A percentile compares a stretch with the other conserved stretches of the same genome.
Conservation (phyloP, 1,140 invertebrate genomes). For the Calycopis cecrops region DNA sequence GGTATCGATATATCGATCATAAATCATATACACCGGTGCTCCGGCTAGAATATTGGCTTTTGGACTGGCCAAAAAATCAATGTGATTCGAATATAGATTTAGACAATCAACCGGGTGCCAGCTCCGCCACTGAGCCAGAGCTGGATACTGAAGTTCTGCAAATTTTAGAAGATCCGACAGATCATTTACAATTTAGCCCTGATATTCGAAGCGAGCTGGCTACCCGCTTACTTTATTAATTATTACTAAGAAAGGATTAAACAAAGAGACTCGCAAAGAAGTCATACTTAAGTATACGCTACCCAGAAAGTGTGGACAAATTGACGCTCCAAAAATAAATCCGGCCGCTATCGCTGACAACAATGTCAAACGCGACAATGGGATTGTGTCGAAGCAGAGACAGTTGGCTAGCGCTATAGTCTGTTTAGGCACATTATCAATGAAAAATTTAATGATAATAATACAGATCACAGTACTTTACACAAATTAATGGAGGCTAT, state of each 20-base stretch:
- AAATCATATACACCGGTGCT: too few relatives aligned
- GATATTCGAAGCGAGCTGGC: constrained; percentile 11
- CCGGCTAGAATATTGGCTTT: too few relatives aligned
- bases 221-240: constrained; percentile 4
- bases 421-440: constrained; percentile 12
- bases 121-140: background rate
- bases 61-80: too few relatives aligned
- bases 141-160: background rate
- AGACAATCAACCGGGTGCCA: too few relatives aligned
- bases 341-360: constrained; percentile 9
- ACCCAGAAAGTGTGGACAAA: constrained; percentile 11
- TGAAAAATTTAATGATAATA: background rate
- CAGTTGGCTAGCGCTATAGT: constrained; percentile 13
- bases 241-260: constrained; percentile 2
- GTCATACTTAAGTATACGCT: constrained; percentile 5
- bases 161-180: background rate
- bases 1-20: too few relatives aligned
- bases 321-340: too few relatives aligned
- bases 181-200: background rate
- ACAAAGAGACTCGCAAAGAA: constrained; percentile 14
- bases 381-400: constrained; percentile 11
- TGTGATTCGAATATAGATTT: too few relatives aligned
- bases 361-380: constrained; percentile 14
- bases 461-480: constrained; percentile 8
- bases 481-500: constrained; percentile 15